Evolutionary conservation across 2,113 vertebrate species (phyloP).

Genomic region (Planiliza haematocheilus): DNA sequence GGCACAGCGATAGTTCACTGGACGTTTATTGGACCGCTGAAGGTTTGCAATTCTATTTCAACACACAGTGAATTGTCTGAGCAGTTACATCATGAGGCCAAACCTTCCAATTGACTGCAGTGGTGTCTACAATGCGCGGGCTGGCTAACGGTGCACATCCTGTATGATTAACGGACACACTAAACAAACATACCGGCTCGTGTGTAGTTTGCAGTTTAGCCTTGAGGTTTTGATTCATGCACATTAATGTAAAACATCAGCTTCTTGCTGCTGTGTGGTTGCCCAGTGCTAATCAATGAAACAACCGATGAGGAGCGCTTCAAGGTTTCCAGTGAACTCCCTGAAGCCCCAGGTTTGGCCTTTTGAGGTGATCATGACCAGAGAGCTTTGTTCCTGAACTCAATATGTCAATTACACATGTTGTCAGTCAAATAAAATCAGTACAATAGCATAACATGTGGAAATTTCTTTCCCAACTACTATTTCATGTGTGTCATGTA

Average conservation of each 20-base stretch:
- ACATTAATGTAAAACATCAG: background rate
- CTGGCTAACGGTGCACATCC: slow-evolving; percentile 14
- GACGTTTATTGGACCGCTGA: slow-evolving; percentile 42
- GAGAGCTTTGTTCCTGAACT: background rate
- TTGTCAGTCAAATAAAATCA: background rate
- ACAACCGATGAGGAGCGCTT: background rate
- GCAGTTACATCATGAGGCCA: slow-evolving; percentile 7
- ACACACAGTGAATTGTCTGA: slow-evolving; percentile 8
- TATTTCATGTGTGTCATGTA: too few relatives aligned
- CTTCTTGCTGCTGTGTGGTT: background rate
- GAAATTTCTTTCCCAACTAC: background rate
- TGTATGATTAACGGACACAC: slow-evolving; percentile 1
- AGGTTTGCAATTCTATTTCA: slow-evolving; percentile 32
- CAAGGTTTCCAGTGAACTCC: background rate
- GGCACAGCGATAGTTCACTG: slow-evolving; percentile 33
- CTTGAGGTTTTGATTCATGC: slow-evolving; percentile 5
- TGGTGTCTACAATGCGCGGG: background rate
- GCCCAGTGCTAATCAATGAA: slow-evolving; percentile 25
- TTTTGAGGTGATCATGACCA: slow-evolving; percentile 24
- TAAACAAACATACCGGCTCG: background rate
- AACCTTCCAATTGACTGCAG: background rate
- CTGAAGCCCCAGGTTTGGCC: background rate
- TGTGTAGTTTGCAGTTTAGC: slow-evolving; percentile 18
- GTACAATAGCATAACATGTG: background rate
- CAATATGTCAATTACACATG: slow-evolving; percentile 9